These are phyloP conservation scores for Dryobota labecula DNA, from an alignment of 2,888 invertebrate species.

Conservation along the genomic window DNA sequence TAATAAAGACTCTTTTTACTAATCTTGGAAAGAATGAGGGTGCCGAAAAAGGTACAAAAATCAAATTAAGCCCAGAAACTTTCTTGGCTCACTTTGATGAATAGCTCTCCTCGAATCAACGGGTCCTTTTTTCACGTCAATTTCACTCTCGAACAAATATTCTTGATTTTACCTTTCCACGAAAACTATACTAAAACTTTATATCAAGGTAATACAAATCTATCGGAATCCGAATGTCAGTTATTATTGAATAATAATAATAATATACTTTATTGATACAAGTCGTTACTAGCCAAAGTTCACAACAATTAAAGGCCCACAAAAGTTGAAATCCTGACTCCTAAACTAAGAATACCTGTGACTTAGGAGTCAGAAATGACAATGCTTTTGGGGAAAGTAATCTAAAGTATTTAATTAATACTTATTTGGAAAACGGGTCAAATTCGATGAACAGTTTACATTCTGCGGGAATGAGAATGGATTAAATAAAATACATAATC, in stretches of 20 bases:
- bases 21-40: conserved; percentile 21
- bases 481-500: conserved; percentile 11
- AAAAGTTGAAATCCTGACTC: too few species aligned
- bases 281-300: too few species aligned
- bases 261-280: too few species aligned
- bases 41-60: conserved; percentile 32
- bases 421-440: background rate
- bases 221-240: background rate
- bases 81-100: conserved; percentile 33
- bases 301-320: too few species aligned
- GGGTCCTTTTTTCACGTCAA: conserved; percentile 26
- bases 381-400: background rate
- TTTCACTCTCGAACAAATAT: conserved; percentile 13
- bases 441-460: conserved; percentile 7
- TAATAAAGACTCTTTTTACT: background rate
- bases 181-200: background rate
- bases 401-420: background rate
- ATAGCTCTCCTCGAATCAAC: conserved; percentile 21
- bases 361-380: too few species aligned
- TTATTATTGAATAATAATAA: too few species aligned
- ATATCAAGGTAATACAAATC: background rate
- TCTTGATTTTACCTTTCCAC: conserved; percentile 10
- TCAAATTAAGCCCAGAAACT: conserved; percentile 35
- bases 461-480: background rate
- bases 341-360: too few species aligned